Evolutionary conservation across 1,140 invertebrate species (phyloP), one percentile per base, ranked within the genome.

Genomic region (Armadillidium nasatum): DNA sequence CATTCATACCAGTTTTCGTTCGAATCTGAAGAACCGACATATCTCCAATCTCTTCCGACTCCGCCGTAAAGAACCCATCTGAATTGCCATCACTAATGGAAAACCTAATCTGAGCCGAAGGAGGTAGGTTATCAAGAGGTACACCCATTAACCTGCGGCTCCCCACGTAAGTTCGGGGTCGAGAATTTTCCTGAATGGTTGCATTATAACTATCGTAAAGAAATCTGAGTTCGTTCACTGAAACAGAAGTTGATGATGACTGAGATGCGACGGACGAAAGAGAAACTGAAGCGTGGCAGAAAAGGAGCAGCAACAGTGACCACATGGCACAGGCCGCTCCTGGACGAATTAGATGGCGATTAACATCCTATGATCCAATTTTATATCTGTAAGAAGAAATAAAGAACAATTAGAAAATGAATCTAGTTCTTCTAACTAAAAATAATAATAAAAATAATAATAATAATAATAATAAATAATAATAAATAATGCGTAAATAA

Each of bases 1-100:
- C 91, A 33, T 91, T 87, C 83, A 93, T 92, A 70, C 91, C 92
- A 33, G 93, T 94, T 83, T 92, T 88, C 74, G 93, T 96, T 81
- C 95, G 87, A 75, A 98, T 90, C 43, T 91, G 87, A 33, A 98
- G 87, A 84, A 98, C 98, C 84, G 92, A 94, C 87, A 97, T 96
- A 85, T 97, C 94, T 19, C 95, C 95, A 13, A 98, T 91, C 50
- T 89, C 85, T 19, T 90, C 87, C 72, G 94, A 90, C 84, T 98
- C 95, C 0, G 93, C 93, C 83, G 95, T 96, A 86, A 98, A 98
- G 83, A 97, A 92, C 82, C 93, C 92, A 77, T 94, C 91, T 43
- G 89, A 89, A 85, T 97, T 94, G 33, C 94, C 94, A 79, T 88
- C 88, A 13, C 91, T 87, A 83, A 98, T 95, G 80, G 91, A 90